These are phyloP conservation scores for Trematomus loennbergii DNA, from an alignment of 2,113 vertebrate species.

Conservation along the genomic window DNA sequence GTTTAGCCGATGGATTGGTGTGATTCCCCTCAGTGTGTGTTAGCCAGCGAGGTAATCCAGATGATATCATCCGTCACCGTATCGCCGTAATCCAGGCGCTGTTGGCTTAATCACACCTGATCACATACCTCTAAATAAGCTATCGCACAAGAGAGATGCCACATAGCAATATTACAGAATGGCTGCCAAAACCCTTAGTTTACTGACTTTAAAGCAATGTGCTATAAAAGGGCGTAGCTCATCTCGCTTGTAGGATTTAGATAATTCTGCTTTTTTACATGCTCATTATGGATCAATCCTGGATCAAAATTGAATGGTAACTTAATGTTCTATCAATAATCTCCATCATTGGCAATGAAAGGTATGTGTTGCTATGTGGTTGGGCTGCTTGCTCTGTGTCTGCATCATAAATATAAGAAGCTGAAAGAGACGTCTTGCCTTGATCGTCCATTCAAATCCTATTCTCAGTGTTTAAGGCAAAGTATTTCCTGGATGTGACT, in stretches of 20 bases:
- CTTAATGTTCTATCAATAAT: background rate
- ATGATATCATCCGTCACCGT: slow-evolving; percentile 23
- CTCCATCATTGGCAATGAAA: background rate
- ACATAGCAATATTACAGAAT: background rate
- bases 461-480: background rate
- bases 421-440: background rate
- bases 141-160: background rate
- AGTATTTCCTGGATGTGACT: background rate
- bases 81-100: slow-evolving; percentile 42
- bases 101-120: slow-evolving; percentile 23
- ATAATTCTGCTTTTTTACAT: background rate
- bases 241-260: background rate
- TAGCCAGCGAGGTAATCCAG: slow-evolving; percentile 31
- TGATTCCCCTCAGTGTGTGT: slow-evolving; percentile 26
- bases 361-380: background rate
- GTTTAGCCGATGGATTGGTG: slow-evolving; percentile 14
- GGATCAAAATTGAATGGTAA: background rate
- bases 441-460: background rate
- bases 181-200: background rate
- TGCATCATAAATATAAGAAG: background rate
- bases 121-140: slow-evolving; percentile 38
- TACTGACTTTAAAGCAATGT: no score
- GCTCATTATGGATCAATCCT: background rate
- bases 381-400: background rate
- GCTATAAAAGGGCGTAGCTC: no score